Percentiles rank a stretch among this genome's conserved stretches.
Conservation (phyloP, 2,113 vertebrate genomes). For the Mixornis gularis region DNA sequence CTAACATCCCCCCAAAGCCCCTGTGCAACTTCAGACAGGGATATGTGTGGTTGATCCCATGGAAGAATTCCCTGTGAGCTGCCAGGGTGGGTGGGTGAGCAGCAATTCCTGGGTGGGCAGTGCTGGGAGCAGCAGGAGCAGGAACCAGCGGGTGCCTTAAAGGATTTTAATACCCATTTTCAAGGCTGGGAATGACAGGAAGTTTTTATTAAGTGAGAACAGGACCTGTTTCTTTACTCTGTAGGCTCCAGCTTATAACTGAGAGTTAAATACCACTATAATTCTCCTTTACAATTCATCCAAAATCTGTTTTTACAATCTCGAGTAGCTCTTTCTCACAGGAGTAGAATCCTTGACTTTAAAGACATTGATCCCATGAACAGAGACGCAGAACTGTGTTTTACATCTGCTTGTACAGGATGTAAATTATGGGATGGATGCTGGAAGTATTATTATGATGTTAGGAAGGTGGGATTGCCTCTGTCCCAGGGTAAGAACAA, state of each 20-base stretch:
- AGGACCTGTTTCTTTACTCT: not conserved
- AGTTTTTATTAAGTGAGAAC: not conserved
- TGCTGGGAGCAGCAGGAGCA: not conserved
- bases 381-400: not conserved
- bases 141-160: not conserved
- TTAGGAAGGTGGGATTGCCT: not conserved
- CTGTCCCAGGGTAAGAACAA: not conserved
- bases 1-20: not conserved
- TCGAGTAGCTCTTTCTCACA: not conserved
- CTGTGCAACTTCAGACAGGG: not conserved
- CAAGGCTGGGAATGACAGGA: not conserved
- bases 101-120: not conserved
- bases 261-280: not conserved
- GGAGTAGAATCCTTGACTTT: not conserved
- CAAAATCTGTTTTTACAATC: not conserved
- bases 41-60: not conserved
- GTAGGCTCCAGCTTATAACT: not conserved
- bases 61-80: not conserved
- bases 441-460: not conserved
- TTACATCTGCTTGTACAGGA: not conserved
- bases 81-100: not conserved
- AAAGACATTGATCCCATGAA: fast-evolving
- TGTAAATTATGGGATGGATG: not conserved
- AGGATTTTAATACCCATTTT: not conserved
- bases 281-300: not conserved